A percentile compares a stretch with the other conserved stretches of the same genome.
These are phyloP conservation scores for Rhinoraja longicauda DNA, from an alignment of 2,797 vertebrate species.

Conservation along the genomic window DNA sequence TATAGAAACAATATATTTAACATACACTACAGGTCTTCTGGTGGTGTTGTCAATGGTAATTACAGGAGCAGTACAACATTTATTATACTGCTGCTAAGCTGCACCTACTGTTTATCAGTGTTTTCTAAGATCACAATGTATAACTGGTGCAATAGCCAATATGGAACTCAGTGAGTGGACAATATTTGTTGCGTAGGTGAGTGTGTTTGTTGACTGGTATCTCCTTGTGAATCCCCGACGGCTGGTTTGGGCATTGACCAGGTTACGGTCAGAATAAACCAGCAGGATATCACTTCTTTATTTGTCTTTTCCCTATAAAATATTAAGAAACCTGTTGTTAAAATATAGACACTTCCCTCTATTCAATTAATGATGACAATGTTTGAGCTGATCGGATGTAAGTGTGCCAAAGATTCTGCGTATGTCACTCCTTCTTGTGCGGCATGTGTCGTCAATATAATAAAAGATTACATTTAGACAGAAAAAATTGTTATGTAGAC, in stretches of 20 bases:
- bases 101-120: background rate
- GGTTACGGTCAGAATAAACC: slow-evolving; percentile 12
- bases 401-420: background rate
- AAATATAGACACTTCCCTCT: background rate
- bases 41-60: background rate
- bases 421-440: background rate
- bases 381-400: background rate
- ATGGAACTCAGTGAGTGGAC: background rate
- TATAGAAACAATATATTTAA: background rate
- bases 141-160: background rate
- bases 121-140: background rate
- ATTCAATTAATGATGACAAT: background rate
- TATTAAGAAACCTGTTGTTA: background rate
- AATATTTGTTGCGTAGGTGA: background rate
- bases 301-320: background rate
- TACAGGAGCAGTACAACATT: background rate
- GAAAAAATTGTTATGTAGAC: background rate
- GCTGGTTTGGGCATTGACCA: background rate
- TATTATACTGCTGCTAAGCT: background rate
- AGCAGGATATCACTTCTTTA: background rate
- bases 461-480: too few relatives aligned
- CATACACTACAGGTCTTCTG: background rate
- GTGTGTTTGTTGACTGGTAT: background rate
- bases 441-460: background rate
- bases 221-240: background rate